Evolutionary conservation across 2,113 vertebrate species (phyloP).

Genomic region (Arizona elegans): DNA sequence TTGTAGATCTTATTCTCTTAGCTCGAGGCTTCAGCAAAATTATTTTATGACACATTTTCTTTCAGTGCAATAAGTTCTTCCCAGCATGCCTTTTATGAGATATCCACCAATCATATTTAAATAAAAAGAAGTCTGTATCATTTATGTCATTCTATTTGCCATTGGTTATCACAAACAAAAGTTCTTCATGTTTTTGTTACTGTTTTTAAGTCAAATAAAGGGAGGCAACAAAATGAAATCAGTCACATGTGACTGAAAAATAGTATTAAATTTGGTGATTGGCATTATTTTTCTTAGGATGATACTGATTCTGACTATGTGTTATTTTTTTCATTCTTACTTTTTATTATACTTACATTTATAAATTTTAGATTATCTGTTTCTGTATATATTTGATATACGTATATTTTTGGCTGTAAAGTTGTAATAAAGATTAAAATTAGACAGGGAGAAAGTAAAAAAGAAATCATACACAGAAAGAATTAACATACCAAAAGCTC

Average conservation of each 20-base stretch:
- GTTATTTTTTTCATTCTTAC: not conserved
- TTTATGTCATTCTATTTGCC: slow-evolving; percentile 75
- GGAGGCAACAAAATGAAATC: slow-evolving; percentile 33
- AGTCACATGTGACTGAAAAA: not conserved
- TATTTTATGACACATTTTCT: not conserved
- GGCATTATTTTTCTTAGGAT: not conserved
- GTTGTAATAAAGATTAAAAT: not conserved
- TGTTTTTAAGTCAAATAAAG: slow-evolving; percentile 66
- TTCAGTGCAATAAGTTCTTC: slow-evolving; percentile 54
- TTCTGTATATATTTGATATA: not conserved
- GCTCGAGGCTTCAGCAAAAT: not conserved
- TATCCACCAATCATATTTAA: slow-evolving; percentile 69
- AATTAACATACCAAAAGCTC: slow-evolving; percentile 48
- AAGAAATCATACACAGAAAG: slow-evolving; percentile 43
- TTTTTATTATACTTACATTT: not conserved
- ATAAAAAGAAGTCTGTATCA: slow-evolving; percentile 71
- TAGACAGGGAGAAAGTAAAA: slow-evolving; percentile 6
- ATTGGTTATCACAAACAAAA: slow-evolving; percentile 71
- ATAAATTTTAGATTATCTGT: not conserved
- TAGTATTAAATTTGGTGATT: not conserved
- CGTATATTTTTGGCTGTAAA: not conserved
- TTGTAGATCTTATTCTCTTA: not conserved
- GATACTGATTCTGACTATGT: not conserved
- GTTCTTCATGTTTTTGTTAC: slow-evolving; percentile 72
- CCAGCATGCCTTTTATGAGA: slow-evolving; percentile 60